Conservation (phyloP, 2,113 vertebrate species). For the Mesembrinibis cayennensis region DNA sequence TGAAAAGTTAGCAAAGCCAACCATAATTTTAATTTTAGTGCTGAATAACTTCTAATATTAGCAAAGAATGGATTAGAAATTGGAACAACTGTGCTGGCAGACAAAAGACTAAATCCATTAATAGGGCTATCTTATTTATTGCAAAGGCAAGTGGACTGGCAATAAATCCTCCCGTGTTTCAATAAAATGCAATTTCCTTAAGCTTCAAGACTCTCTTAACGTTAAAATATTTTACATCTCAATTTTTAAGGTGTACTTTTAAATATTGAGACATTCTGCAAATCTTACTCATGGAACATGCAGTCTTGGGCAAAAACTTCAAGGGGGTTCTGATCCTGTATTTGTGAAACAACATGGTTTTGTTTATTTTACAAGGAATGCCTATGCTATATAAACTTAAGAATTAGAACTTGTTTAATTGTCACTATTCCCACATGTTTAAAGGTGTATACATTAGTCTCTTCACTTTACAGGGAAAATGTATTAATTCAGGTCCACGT, state of each 20-base stretch:
- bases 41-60: constrained; percentile 23
- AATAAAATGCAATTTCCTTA: not conserved
- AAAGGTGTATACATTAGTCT: not conserved
- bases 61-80: constrained; percentile 30
- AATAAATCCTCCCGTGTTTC: not conserved
- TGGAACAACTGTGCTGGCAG: constrained; percentile 5
- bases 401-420: not conserved
- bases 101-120: constrained; percentile 13
- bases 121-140: not conserved
- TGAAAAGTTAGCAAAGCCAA: constrained; percentile 29
- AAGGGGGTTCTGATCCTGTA: not conserved
- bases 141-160: not conserved
- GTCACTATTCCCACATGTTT: not conserved
- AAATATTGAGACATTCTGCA: not conserved
- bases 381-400: not conserved
- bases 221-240: not conserved
- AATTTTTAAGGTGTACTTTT: not conserved
- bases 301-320: not conserved
- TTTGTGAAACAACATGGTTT: not conserved
- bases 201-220: not conserved
- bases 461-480: not conserved
- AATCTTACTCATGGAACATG: not conserved
- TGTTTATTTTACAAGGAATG: not conserved
- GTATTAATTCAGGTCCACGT: not conserved
- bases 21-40: constrained; percentile 19